Conservation (phyloP, 2,888 invertebrate genomes). For the Cerastis leucographa region DNA sequence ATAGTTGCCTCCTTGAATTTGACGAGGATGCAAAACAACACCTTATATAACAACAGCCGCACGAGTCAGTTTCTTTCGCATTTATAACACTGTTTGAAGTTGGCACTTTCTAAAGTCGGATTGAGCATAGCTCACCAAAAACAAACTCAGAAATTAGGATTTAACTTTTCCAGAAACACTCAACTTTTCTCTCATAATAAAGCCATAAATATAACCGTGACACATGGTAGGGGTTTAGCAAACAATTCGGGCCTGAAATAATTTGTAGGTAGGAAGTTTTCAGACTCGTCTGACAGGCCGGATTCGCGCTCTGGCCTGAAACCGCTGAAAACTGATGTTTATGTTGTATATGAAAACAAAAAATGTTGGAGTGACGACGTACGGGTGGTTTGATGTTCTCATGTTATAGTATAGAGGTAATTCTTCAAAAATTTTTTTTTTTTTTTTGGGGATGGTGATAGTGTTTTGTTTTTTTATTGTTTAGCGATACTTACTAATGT, state of each 20-base stretch:
- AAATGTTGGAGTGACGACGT: conserved; percentile 38
- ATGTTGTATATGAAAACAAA: conserved; percentile 44
- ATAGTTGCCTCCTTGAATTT: no score
- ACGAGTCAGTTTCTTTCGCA: no score
- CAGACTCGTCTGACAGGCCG: conserved; percentile 72
- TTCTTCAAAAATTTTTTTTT: neutral
- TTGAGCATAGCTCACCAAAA: conserved; percentile 23
- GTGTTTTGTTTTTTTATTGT: neutral
- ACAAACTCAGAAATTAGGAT: conserved; percentile 22
- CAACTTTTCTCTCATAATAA: conserved; percentile 43
- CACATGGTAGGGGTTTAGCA: conserved; percentile 56
- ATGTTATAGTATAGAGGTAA: neutral
- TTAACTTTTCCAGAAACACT: conserved; percentile 14
- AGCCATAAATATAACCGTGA: conserved; percentile 35
- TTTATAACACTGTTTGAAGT: neutral
- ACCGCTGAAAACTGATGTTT: conserved; percentile 60
- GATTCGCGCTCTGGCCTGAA: conserved; percentile 54
- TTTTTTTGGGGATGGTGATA: neutral
- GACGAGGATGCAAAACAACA: no score
- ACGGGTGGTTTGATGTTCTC: conserved; percentile 5
- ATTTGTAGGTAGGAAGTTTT: conserved; percentile 73
- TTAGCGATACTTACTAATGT: neutral
- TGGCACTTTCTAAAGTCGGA: neutral
- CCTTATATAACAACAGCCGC: no score
- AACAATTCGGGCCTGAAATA: conserved; percentile 70